Evolutionary conservation across 1,140 invertebrate genomes (phyloP), one percentile per base, ranked within the genome.

Genomic region (Propsilocerus akamusi): DNA sequence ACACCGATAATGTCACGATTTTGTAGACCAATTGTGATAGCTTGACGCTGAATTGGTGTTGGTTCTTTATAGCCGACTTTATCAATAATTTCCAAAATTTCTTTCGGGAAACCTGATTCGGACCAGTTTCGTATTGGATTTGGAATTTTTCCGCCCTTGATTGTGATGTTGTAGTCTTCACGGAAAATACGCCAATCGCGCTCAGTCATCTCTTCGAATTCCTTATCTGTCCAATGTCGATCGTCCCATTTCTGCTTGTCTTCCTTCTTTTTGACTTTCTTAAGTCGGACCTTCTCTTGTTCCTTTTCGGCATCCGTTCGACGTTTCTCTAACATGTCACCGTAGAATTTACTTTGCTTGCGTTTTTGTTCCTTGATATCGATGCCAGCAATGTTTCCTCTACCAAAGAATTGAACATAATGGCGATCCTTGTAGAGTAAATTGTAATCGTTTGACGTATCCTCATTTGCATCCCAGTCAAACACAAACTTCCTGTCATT

Each of bases 401-500:
- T 69, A 0, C 97, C 97, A 72, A 89, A 99, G 65, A 99, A 97
- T 70, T 99, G 97, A 5, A 84, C 83, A 66, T 94, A 84, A 72
- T 97, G 93, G 47, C 86, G 76, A 56, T 97, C 90, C 66, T 98
- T 97, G 58, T 99, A 99, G 3, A 99, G 70, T 53, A 79, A 78
- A 67, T 99, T 99, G 58, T 99, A 99, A 75, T 99, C 97, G 53
- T 86, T 82, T 14, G 91, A 94, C 0, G 97, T 99, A 58, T 99
- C 97, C 67, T 99, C 97, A 0, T 83, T 83, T 4, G 92, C 92
- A 72, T 99, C 97, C 97, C 97, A 99, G 70, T 99, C 97, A 71
- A 99, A 99, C 0, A 99, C 95, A 76, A 99, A 99, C 70, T 99
- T 99, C 4, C 95, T 71, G 61, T 99, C 97, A 71, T 99, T 99